These are phyloP conservation scores for Ophioninae sp. DNA, from an alignment of 2,888 invertebrate species.

Conservation along the genomic window DNA sequence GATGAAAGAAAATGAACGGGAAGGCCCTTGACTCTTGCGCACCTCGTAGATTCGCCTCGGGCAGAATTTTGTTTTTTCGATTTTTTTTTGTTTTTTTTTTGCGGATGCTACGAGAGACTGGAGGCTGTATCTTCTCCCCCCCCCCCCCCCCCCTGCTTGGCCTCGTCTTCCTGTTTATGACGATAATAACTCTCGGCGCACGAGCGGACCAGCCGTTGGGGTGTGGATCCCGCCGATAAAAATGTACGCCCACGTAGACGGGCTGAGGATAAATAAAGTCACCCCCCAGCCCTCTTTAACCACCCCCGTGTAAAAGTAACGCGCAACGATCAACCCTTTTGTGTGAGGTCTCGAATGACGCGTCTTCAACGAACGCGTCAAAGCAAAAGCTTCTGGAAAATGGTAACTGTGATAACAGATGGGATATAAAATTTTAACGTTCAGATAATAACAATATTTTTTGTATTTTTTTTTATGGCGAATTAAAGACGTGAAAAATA, in stretches of 20 bases:
- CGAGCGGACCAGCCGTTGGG: conserved; percentile 55
- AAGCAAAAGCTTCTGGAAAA: neutral
- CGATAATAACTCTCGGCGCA: conserved; percentile 60
- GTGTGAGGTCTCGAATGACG: neutral
- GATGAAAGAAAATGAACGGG: neutral
- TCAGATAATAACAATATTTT: neutral
- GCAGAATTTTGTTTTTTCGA: neutral
- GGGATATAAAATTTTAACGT: neutral
- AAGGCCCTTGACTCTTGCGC: conserved; percentile 3
- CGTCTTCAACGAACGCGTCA: neutral
- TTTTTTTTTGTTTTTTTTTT: neutral
- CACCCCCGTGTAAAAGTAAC: conserved; percentile 2
- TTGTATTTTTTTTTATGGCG: neutral
- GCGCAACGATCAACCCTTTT: neutral
- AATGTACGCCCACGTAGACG: conserved; percentile 36
- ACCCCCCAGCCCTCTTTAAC: neutral
- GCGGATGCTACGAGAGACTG: conserved; percentile 38
- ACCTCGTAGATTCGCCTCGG: neutral
- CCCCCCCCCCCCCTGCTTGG: neutral
- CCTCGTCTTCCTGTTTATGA: conserved; percentile 53
- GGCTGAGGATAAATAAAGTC: conserved; percentile 2
- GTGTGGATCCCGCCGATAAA: conserved; percentile 59
- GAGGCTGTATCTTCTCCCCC: conserved; percentile 27
- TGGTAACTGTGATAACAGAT: neutral
- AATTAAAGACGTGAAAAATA: neutral